These are phyloP conservation scores for Athalia rosae DNA, from an alignment of 2,888 invertebrate genomes.

Conservation along the genomic window DNA sequence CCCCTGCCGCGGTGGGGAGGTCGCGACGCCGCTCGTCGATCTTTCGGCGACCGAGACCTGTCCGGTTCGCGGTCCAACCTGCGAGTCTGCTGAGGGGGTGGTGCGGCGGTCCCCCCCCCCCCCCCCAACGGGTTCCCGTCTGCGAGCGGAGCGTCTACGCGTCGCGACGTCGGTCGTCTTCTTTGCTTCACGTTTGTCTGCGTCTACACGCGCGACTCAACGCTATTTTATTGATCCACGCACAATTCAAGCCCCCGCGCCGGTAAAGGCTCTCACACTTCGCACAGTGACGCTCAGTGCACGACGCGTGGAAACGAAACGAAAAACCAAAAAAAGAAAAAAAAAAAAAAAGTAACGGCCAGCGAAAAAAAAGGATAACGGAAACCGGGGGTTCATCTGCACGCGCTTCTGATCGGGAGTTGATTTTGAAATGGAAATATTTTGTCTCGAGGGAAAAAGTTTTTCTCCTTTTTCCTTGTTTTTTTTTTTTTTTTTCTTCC, in stretches of 20 bases:
- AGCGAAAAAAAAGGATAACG: too few species aligned
- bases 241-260: constrained; percentile 66
- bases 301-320: not conserved
- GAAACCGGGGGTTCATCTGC: too few species aligned
- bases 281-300: constrained; percentile 38
- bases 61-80: constrained; percentile 10
- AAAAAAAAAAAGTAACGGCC: too few species aligned
- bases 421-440: too few species aligned
- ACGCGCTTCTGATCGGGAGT: too few species aligned
- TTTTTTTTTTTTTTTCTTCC: too few species aligned
- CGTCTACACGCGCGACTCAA: constrained; percentile 29
- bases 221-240: constrained; percentile 71
- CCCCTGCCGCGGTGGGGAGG: not conserved
- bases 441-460: too few species aligned
- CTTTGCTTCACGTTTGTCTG: constrained; percentile 20
- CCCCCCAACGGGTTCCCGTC: not conserved
- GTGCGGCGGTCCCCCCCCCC: too few species aligned
- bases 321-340: too few species aligned
- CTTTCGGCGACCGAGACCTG: not conserved
- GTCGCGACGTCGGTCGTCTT: constrained; percentile 17
- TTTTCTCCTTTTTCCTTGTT: too few species aligned
- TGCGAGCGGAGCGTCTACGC: constrained; percentile 24
- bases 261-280: not conserved
- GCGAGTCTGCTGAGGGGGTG: not conserved
- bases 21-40: constrained; percentile 22